A percentile compares a stretch with the other conserved stretches of the same genome.
These are phyloP conservation scores for Plebejus argus DNA, from an alignment of 2,888 invertebrate species.

Conservation along the genomic window DNA sequence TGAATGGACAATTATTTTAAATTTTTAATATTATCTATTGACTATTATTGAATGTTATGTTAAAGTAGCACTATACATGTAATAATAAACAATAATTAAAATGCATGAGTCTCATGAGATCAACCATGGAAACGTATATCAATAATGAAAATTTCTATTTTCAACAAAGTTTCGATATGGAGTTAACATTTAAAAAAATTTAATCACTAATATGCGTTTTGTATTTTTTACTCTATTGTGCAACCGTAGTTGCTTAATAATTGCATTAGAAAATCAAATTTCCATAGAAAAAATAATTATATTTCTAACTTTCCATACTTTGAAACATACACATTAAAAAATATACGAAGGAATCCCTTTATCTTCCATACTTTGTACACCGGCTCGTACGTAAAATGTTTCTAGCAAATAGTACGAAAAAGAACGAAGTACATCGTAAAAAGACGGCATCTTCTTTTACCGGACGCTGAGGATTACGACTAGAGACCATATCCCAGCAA, in stretches of 20 bases:
- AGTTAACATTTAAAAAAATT: too few relatives aligned
- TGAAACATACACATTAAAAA: neutral
- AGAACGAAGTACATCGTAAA: slow-evolving; percentile 29
- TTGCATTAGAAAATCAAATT: neutral
- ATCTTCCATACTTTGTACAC: slow-evolving; percentile 14
- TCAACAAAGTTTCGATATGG: too few relatives aligned
- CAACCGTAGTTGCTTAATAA: too few relatives aligned
- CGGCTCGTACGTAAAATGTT: neutral
- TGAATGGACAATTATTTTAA: too few relatives aligned
- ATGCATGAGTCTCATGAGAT: neutral
- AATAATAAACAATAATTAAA: neutral
- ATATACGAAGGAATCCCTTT: neutral
- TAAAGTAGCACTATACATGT: too few relatives aligned
- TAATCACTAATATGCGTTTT: neutral
- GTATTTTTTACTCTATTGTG: too few relatives aligned
- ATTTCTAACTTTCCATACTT: neutral
- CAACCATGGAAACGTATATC: neutral
- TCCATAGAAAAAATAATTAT: neutral
- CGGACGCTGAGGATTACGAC: slow-evolving; percentile 28
- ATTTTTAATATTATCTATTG: neutral
- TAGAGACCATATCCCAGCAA: neutral
- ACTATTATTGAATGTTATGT: too few relatives aligned
- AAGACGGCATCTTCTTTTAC: slow-evolving; percentile 11
- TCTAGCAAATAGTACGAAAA: slow-evolving; percentile 25
- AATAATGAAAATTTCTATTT: neutral